Percentiles rank a stretch among this genome's conserved stretches.
Conservation (phyloP, 2,113 vertebrate genomes). For the Eudyptes chrysolophus region DNA sequence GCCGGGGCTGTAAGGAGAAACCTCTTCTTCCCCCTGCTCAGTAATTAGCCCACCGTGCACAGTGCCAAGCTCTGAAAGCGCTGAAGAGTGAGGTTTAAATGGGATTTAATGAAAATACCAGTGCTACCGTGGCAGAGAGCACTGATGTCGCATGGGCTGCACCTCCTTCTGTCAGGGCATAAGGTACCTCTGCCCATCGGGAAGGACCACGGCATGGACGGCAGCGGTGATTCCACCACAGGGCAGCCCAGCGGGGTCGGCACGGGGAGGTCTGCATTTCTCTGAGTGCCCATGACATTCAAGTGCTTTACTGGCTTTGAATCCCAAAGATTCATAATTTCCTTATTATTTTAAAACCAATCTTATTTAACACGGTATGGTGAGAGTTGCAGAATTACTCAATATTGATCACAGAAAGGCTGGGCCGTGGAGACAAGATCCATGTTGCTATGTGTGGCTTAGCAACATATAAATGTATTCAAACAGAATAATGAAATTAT, state of each 20-base stretch:
- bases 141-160: rapidly evolving
- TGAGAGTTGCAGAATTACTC: not conserved
- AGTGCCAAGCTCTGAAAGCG: not conserved
- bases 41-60: not conserved
- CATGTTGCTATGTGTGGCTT: slow-evolving; percentile 71
- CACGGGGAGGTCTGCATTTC: not conserved
- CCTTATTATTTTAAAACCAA: not conserved
- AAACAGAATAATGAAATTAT: slow-evolving; percentile 74
- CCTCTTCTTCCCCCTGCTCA: not conserved
- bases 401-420: slow-evolving; percentile 36
- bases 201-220: rapidly evolving
- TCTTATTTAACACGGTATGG: not conserved
- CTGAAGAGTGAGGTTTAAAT: not conserved
- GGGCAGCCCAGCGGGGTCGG: rapidly evolving
- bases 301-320: not conserved
- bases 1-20: rapidly evolving
- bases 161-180: not conserved
- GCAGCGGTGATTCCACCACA: rapidly evolving
- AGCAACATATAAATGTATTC: slow-evolving; percentile 73
- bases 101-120: not conserved
- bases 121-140: not conserved
- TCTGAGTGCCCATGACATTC: not conserved
- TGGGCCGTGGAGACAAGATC: slow-evolving; percentile 33
- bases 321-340: not conserved
- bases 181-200: rapidly evolving